These are phyloP conservation scores for Hystrix cristata DNA, from an alignment of 2,113 vertebrate genomes.

Conservation along the genomic window DNA sequence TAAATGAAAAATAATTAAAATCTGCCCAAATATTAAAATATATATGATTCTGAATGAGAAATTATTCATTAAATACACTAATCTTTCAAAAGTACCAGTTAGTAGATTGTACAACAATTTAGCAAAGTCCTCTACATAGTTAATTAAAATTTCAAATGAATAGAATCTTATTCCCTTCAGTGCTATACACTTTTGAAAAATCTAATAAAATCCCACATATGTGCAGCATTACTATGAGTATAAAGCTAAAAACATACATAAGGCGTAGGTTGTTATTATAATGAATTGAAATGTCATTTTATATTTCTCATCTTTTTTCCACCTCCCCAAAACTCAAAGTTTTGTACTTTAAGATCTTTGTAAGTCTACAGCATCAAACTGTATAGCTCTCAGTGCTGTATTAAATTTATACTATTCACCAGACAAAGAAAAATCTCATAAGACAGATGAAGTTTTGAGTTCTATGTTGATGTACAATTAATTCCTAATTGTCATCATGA, in stretches of 20 bases:
- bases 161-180: background rate
- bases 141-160: conserved; percentile 41
- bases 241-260: background rate
- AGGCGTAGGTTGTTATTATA: background rate
- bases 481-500: background rate
- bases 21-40: background rate
- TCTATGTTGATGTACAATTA: background rate
- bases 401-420: background rate
- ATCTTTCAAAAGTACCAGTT: background rate
- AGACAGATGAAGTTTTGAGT: background rate
- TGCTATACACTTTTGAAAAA: background rate
- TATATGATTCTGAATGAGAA: background rate
- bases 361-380: background rate
- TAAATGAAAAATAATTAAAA: conserved; percentile 17
- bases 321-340: background rate
- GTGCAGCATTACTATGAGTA: background rate
- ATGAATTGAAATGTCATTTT: background rate
- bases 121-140: background rate
- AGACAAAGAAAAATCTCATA: background rate
- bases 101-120: background rate
- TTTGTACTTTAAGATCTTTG: background rate
- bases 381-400: background rate
- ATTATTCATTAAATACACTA: background rate
- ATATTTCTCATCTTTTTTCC: background rate
- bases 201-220: background rate